Evolutionary conservation across 2,797 vertebrate species (phyloP).

Genomic region (Tokudaia muenninki): DNA sequence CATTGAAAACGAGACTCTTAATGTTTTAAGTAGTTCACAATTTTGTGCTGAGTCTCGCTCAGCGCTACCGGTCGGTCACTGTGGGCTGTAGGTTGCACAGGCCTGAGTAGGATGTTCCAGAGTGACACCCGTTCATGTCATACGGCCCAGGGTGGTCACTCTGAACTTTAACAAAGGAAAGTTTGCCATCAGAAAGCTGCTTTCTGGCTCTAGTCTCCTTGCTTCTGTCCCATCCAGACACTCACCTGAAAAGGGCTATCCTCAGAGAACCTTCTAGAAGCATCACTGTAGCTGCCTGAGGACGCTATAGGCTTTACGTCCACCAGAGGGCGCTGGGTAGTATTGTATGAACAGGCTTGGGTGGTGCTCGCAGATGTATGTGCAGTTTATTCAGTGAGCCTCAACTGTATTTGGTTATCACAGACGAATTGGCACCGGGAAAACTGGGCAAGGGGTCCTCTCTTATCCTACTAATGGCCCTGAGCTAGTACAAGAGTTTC

Average conservation of each 20-base stretch:
- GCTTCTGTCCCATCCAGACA: background rate
- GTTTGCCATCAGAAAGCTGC: background rate
- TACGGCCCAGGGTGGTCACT: background rate
- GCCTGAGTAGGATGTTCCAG: background rate
- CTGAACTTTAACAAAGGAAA: background rate
- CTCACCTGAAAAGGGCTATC: background rate
- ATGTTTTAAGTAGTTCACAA: background rate
- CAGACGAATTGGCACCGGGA: background rate
- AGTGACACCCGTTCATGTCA: background rate
- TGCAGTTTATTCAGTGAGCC: background rate
- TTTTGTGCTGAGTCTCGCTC: background rate
- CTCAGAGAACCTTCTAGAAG: constrained; percentile 52
- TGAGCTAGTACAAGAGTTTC: background rate
- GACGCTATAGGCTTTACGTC: background rate
- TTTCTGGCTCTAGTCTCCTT: constrained; percentile 32
- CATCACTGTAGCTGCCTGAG: background rate
- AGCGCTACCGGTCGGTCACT: background rate
- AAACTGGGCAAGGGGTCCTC: background rate
- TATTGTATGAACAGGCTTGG: accelerated
- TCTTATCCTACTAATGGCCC: background rate
- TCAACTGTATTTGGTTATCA: background rate
- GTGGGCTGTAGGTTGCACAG: background rate
- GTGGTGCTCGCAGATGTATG: background rate
- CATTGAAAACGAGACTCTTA: background rate
- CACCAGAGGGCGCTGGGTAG: constrained; percentile 66